Conservation (phyloP, 2,113 vertebrate species). For the Parotia lawesii region DNA sequence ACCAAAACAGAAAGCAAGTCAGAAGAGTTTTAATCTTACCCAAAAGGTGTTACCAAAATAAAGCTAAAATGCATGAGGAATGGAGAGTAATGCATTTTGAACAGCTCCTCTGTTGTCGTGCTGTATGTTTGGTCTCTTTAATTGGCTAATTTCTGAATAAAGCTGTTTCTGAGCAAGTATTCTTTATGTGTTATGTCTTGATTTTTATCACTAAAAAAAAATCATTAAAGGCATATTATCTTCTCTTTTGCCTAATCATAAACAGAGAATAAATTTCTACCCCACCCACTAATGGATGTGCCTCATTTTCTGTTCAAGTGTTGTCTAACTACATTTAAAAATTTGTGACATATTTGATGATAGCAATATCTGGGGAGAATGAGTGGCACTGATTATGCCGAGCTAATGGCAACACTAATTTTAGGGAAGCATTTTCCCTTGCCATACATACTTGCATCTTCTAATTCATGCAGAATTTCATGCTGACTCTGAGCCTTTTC, state of each 20-base stretch:
- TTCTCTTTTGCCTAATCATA: neutral
- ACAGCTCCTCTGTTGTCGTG: neutral
- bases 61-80: neutral
- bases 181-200: neutral
- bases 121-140: neutral
- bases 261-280: neutral
- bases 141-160: neutral
- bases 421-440: neutral
- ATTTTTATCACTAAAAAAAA: neutral
- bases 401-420: neutral
- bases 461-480: neutral
- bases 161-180: neutral
- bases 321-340: neutral
- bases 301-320: neutral
- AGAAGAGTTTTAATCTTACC: neutral
- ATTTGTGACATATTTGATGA: neutral
- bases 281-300: neutral
- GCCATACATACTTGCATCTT: neutral
- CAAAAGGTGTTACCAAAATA: neutral
- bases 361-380: neutral
- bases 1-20: neutral
- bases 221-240: neutral
- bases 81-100: neutral
- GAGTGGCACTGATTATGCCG: neutral
- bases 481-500: neutral